A percentile compares a stretch with the other conserved stretches of the same genome.
These are phyloP conservation scores for Glareola pratincola DNA, from an alignment of 2,113 vertebrate species.

Conservation along the genomic window DNA sequence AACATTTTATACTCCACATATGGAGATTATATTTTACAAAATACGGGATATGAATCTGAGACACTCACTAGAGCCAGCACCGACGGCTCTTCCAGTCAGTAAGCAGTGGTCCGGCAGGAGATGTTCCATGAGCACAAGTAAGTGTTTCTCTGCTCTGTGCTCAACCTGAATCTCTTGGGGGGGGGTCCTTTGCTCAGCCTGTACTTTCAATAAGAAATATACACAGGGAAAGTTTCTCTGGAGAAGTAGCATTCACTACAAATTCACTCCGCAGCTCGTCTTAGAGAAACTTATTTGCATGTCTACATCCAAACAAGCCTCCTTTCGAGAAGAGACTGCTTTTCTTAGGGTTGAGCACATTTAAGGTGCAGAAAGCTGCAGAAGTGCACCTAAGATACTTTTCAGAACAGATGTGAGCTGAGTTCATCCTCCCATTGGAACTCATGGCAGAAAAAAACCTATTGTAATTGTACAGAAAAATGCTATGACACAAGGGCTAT, in stretches of 20 bases:
- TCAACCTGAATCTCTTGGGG: neutral
- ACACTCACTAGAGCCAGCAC: neutral
- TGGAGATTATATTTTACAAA: neutral
- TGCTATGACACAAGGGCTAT: neutral
- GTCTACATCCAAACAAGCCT: neutral
- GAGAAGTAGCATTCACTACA: neutral
- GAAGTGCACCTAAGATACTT: neutral
- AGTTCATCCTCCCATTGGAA: neutral
- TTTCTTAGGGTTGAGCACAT: neutral
- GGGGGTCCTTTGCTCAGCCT: neutral
- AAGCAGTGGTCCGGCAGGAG: neutral
- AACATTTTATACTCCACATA: neutral
- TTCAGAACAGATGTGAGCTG: neutral
- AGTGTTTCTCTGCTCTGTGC: neutral
- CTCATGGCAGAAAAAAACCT: neutral
- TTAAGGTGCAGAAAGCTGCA: neutral
- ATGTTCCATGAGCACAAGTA: rapidly evolving
- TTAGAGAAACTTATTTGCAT: neutral
- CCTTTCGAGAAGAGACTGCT: neutral
- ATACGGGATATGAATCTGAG: rapidly evolving
- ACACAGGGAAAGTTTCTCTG: neutral
- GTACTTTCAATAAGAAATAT: neutral
- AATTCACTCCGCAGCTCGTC: neutral
- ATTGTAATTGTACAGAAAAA: neutral
- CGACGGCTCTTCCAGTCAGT: neutral